A percentile compares a stretch with the other conserved stretches of the same genome.
Conservation (phyloP, 2,888 invertebrate genomes). For the Caenorhabditis sp. region DNA sequence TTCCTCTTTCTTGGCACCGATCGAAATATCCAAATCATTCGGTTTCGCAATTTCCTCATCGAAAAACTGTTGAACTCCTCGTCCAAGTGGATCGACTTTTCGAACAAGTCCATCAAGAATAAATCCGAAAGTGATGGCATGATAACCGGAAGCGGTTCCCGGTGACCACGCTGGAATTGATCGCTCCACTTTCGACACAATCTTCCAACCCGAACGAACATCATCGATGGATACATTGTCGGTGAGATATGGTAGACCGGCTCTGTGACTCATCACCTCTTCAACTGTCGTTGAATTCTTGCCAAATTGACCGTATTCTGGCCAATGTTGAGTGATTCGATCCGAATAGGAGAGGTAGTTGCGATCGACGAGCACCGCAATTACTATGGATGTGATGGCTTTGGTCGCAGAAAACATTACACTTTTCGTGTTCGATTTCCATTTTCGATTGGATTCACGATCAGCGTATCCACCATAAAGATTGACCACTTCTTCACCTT, state of each 20-base stretch:
- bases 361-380: slow-evolving; percentile 71
- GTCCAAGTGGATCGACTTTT: slow-evolving; percentile 51
- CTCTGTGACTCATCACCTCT: slow-evolving; percentile 71
- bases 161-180: slow-evolving; percentile 71
- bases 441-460: slow-evolving; percentile 62
- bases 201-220: slow-evolving; percentile 13
- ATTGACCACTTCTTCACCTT: slow-evolving; percentile 71
- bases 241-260: slow-evolving; percentile 71
- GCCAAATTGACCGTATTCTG: slow-evolving; percentile 72
- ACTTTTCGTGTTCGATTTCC: slow-evolving; percentile 71
- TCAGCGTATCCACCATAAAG: slow-evolving; percentile 73
- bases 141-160: slow-evolving; percentile 70
- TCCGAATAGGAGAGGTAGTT: slow-evolving; percentile 71
- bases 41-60: slow-evolving; percentile 63
- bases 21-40: slow-evolving; percentile 54
- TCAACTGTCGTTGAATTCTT: slow-evolving; percentile 72
- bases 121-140: slow-evolving; percentile 71
- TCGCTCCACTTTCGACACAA: slow-evolving; percentile 62
- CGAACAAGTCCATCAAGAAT: slow-evolving; percentile 53
- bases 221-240: slow-evolving; percentile 25
- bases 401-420: slow-evolving; percentile 72
- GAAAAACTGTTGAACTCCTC: slow-evolving; percentile 64
- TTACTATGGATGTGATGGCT: slow-evolving; percentile 48
- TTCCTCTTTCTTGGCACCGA: slow-evolving; percentile 47
- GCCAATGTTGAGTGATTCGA: slow-evolving; percentile 71